These are phyloP conservation scores for Laothoe populi DNA, from an alignment of 2,888 invertebrate species.

Conservation along the genomic window DNA sequence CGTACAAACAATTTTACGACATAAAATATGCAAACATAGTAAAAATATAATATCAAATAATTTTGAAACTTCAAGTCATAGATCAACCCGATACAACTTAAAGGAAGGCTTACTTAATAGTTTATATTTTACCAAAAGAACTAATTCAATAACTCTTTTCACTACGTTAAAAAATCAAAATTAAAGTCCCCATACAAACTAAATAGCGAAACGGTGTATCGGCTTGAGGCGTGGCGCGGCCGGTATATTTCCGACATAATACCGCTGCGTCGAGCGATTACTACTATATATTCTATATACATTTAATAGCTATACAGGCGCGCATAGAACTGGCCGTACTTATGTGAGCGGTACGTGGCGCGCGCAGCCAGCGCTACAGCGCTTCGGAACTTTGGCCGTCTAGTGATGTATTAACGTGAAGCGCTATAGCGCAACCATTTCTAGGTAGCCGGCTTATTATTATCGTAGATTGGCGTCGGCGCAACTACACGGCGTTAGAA, in stretches of 20 bases:
- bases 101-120: slow-evolving; percentile 73
- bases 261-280: slow-evolving; percentile 86
- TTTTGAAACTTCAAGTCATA: slow-evolving; percentile 53
- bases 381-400: slow-evolving; percentile 61
- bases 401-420: slow-evolving; percentile 45
- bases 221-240: slow-evolving; percentile 80
- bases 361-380: slow-evolving; percentile 66
- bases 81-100: slow-evolving; percentile 70
- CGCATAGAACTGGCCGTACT: slow-evolving; percentile 86
- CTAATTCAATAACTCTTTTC: slow-evolving; percentile 68
- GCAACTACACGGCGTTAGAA: slow-evolving; percentile 86
- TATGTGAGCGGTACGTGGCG: slow-evolving; percentile 81
- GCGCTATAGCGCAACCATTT: slow-evolving; percentile 73
- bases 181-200: slow-evolving; percentile 83
- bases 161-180: slow-evolving; percentile 76
- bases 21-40: slow-evolving; percentile 17
- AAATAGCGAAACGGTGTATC: slow-evolving; percentile 77
- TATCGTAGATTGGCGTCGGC: slow-evolving; percentile 86
- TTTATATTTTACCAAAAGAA: slow-evolving; percentile 78
- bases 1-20: neutral
- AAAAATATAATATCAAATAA: slow-evolving; percentile 37
- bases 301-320: slow-evolving; percentile 86
- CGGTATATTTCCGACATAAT: slow-evolving; percentile 86
- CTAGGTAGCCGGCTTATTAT: slow-evolving; percentile 81
- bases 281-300: slow-evolving; percentile 86